Conservation (phyloP, 1,140 invertebrate species). For the Mya arenaria region DNA sequence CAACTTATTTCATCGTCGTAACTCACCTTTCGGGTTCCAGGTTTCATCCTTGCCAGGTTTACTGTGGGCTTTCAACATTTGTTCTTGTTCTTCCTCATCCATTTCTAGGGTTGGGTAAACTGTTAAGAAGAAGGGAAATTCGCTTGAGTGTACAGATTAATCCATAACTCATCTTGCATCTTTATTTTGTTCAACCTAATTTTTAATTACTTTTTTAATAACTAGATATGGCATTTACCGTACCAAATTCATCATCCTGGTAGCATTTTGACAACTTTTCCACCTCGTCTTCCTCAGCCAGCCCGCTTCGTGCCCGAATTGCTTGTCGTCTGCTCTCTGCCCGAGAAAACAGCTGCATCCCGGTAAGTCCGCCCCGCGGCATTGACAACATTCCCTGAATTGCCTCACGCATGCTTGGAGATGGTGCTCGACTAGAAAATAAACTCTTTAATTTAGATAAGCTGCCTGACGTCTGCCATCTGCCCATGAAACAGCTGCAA, state of each 20-base stretch:
- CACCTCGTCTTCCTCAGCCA: slow-evolving; percentile 79
- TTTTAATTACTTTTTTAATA: no score
- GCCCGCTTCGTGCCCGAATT: slow-evolving; percentile 22
- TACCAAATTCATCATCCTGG: slow-evolving; percentile 93
- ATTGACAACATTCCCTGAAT: slow-evolving; percentile 93
- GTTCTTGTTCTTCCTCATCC: slow-evolving; percentile 88
- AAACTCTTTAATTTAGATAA: no score
- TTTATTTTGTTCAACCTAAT: no score
- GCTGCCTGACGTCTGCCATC: no score
- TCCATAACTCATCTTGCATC: no score
- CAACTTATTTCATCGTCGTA: no score
- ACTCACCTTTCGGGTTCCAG: slow-evolving; percentile 90
- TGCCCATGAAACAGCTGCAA: no score
- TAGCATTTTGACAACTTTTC: slow-evolving; percentile 91
- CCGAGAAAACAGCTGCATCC: slow-evolving; percentile 59
- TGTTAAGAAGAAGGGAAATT: no score
- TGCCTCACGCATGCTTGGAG: slow-evolving; percentile 88
- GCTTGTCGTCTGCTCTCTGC: slow-evolving; percentile 83
- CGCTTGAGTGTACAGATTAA: no score
- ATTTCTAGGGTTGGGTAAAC: slow-evolving; percentile 93
- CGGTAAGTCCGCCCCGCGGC: slow-evolving; percentile 82
- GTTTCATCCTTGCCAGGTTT: slow-evolving; percentile 84
- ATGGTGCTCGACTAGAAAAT: slow-evolving; percentile 83
- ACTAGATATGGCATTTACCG: no score
- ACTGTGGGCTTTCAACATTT: slow-evolving; percentile 85